These are phyloP conservation scores for Calliphora vomitoria DNA, from an alignment of 2,888 invertebrate species.

Conservation along the genomic window DNA sequence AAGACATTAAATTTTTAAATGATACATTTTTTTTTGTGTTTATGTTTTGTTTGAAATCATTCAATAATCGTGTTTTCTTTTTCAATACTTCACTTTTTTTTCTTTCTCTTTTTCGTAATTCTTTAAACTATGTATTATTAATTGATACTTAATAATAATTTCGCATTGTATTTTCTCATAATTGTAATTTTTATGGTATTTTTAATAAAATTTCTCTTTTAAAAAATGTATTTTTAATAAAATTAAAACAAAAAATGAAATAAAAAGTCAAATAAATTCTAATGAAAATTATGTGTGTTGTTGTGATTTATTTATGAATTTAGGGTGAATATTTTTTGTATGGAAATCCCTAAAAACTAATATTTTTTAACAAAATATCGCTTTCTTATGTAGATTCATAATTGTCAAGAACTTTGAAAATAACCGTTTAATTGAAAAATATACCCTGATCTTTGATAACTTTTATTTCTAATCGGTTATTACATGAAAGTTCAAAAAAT, in stretches of 20 bases:
- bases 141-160: constrained; percentile 42
- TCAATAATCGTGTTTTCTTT: constrained; percentile 46
- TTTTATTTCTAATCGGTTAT: too few relatives aligned
- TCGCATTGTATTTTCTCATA: constrained; percentile 56
- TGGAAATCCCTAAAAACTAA: too few relatives aligned
- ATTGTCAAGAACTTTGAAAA: too few relatives aligned
- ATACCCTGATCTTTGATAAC: too few relatives aligned
- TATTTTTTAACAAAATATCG: too few relatives aligned
- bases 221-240: constrained; percentile 73
- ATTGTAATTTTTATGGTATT: constrained; percentile 70
- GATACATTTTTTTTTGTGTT: constrained; percentile 62
- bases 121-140: constrained; percentile 29
- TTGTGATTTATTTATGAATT: background rate
- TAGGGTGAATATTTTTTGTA: too few relatives aligned
- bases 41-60: constrained; percentile 66
- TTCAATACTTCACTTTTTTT: constrained; percentile 33
- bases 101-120: constrained; percentile 29
- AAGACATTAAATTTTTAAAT: constrained; percentile 73
- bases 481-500: too few relatives aligned
- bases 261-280: constrained; percentile 70
- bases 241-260: constrained; percentile 65
- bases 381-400: too few relatives aligned
- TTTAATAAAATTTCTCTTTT: constrained; percentile 71
- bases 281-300: constrained; percentile 31
- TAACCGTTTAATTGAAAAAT: too few relatives aligned